Conservation (phyloP, 2,113 vertebrate species). For the Neogale vison region DNA sequence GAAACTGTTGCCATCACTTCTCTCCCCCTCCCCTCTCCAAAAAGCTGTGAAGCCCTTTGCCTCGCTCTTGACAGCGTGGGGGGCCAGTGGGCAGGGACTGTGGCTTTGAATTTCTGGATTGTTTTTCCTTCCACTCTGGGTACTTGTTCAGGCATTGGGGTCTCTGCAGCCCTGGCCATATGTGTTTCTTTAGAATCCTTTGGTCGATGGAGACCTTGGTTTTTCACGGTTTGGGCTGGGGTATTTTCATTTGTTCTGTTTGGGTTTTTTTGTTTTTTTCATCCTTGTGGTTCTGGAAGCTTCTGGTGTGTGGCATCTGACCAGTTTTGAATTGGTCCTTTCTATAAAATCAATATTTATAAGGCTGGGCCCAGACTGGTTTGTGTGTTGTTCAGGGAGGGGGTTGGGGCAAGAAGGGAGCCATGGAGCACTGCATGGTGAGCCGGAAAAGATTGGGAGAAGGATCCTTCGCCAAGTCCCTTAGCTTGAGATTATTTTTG, state of each 20-base stretch:
- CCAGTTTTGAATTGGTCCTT: conserved; percentile 77
- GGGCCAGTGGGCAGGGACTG: conserved; percentile 29
- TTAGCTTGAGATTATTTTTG: not conserved
- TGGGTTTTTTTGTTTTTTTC: not conserved
- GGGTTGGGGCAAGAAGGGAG: not conserved
- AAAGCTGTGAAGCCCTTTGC: conserved; percentile 75
- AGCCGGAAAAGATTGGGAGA: not conserved
- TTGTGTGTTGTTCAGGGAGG: conserved; percentile 62
- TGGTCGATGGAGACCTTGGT: conserved; percentile 38
- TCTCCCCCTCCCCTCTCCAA: not conserved
- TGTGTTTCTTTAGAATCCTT: conserved; percentile 23
- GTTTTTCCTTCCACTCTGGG: conserved; percentile 28
- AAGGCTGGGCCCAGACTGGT: conserved; percentile 66
- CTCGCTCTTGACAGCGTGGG: conserved; percentile 36
- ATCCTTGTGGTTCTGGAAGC: conserved; percentile 70
- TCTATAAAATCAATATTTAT: conserved; percentile 82
- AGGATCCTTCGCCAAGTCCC: not conserved
- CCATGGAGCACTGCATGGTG: fast-evolving
- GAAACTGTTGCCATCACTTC: conserved; percentile 21
- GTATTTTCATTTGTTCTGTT: conserved; percentile 63
- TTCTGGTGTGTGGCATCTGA: conserved; percentile 73
- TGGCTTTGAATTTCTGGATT: conserved; percentile 36
- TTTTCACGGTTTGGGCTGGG: conserved; percentile 53
- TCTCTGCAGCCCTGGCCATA: not conserved
- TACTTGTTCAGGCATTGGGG: conserved; percentile 4